Percentiles rank a stretch among this genome's conserved stretches.
These are phyloP conservation scores for Callopanchax toddi DNA, from an alignment of 2,113 vertebrate genomes.

Conservation along the genomic window DNA sequence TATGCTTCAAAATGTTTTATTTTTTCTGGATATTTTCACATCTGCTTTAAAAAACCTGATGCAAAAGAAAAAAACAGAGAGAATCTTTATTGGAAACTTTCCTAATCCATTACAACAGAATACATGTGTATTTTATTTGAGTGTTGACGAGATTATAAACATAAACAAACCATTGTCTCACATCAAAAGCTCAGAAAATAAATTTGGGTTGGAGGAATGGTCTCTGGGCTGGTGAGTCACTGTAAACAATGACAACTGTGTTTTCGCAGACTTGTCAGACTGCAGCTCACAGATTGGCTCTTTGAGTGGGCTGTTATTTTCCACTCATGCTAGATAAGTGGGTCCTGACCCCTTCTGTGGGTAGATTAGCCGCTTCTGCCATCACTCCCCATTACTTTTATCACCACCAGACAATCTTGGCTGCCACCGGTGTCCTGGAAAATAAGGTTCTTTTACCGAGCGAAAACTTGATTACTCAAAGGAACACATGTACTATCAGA, in stretches of 20 bases:
- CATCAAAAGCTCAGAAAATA: constrained; percentile 48
- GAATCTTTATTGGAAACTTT: constrained; percentile 28
- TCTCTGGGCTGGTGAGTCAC: constrained; percentile 3
- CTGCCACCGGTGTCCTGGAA: constrained; percentile 59
- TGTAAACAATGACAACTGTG: constrained; percentile 26
- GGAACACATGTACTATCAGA: constrained; percentile 67
- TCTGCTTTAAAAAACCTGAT: constrained; percentile 24
- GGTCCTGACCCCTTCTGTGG: constrained; percentile 59
- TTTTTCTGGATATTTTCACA: constrained; percentile 16
- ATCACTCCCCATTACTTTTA: constrained; percentile 62
- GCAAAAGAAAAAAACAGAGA: constrained; percentile 11
- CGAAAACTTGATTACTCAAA: constrained; percentile 70
- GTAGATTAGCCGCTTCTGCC: constrained; percentile 63
- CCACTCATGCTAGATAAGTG: constrained; percentile 65
- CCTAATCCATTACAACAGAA: constrained; percentile 13
- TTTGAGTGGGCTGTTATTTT: constrained; percentile 61
- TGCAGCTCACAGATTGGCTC: constrained; percentile 32
- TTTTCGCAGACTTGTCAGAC: constrained; percentile 25
- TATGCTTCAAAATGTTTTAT: constrained; percentile 5
- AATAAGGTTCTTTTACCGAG: constrained; percentile 49
- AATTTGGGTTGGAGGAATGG: constrained; percentile 23
- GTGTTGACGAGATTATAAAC: constrained; percentile 38
- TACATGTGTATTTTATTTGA: constrained; percentile 24
- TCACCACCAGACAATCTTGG: constrained; percentile 70
- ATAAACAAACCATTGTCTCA: constrained; percentile 31